A percentile compares a stretch with the other conserved stretches of the same genome.
Evolutionary conservation across 2,797 vertebrate genomes (phyloP).

Genomic region (Neosilurus mollespiculum): DNA sequence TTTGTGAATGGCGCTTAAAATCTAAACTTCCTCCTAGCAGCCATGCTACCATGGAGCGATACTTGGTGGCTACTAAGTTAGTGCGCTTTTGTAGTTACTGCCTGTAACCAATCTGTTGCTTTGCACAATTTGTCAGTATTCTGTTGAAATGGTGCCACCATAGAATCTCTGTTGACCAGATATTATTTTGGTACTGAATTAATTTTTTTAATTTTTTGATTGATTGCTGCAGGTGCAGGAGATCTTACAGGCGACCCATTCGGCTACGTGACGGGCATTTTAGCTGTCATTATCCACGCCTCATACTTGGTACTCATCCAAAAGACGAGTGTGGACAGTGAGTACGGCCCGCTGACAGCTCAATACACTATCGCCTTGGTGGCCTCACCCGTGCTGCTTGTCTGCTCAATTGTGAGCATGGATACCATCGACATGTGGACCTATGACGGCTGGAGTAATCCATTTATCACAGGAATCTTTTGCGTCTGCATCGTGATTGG

Average conservation of each 20-base stretch:
- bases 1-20: not conserved
- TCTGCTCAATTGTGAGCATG: constrained; percentile 87
- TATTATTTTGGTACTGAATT: constrained; percentile 1
- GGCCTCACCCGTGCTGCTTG: constrained; percentile 82
- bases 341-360: constrained; percentile 89
- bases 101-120: not conserved
- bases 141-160: not conserved
- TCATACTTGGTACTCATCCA: constrained; percentile 96
- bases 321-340: constrained; percentile 86
- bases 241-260: constrained; percentile 91
- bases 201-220: not conserved
- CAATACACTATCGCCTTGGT: constrained; percentile 93
- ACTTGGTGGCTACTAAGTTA: not conserved
- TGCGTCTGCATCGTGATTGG: constrained; percentile 84
- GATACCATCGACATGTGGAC: constrained; percentile 90
- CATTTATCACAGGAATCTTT: constrained; percentile 85
- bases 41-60: not conserved
- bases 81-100: not conserved
- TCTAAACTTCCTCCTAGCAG: not conserved
- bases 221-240: constrained; percentile 81
- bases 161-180: not conserved
- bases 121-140: not conserved
- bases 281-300: constrained; percentile 92
- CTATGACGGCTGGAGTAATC: constrained; percentile 88
- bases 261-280: constrained; percentile 90